Evolutionary conservation across 2,888 invertebrate species (phyloP), one percentile per base, ranked within the genome.

Genomic region (Epiblema foenella): DNA sequence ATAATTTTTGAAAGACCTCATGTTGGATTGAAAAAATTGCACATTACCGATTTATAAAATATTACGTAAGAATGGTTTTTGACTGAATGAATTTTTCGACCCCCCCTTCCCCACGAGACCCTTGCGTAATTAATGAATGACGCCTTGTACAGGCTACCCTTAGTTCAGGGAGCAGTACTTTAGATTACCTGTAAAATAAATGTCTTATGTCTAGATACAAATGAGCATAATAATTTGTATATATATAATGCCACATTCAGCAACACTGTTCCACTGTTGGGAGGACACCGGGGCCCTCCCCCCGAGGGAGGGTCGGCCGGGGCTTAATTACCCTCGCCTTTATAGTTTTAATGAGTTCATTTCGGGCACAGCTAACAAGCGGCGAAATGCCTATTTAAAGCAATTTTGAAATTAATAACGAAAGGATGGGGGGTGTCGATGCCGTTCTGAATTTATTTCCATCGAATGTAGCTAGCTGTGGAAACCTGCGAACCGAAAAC

Each of bases 331-430:
- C 95, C 95, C 94, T 94, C 93, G 95, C 95, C 95, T 95, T 95
- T 95, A 95, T 95, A 95, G 95, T 95, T 95, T 95, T 95, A 95
- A 95, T 95, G 95, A 95, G 95, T 95, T 95, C 95, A 95, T 95
- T 93, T 93, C 89, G 91, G 95, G 94, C 94, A 94, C 93, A 93
- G 93, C 94, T 94, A 95, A 94, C 93, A 93, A 93, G 93, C 92
- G 90, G 81, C 89, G 89, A 90, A 91, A 93, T 92, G 89, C 90
- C 89, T 91, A 91, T 93, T 93, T 91, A 90, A 93, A 91, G 87
- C 93, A 93, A 93, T 93, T 92, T 91, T 91, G 93, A 92, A 93
- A 93, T 93, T 93, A 93, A 92, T 91, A 91, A 88, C 86, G 79
- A 76, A 90, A 91, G 80, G 91, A 72, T 77, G 89, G 75, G 74